Conservation (phyloP, 2,113 vertebrate species). For the Calonectris borealis region DNA sequence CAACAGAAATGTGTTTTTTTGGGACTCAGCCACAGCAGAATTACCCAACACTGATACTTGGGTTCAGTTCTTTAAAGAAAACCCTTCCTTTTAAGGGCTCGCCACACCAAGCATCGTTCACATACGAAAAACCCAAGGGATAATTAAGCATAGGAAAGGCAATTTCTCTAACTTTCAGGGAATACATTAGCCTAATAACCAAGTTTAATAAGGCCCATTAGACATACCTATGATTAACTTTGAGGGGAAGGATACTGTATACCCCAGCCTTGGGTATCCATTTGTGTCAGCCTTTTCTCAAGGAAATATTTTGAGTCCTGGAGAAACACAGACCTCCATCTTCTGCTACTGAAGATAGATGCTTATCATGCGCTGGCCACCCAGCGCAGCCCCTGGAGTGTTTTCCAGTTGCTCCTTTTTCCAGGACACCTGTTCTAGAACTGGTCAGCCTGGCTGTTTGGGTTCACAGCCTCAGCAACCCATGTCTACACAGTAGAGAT, state of each 20-base stretch:
- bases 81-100: neutral
- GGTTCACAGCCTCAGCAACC: neutral
- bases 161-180: neutral
- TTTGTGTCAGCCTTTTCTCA: neutral
- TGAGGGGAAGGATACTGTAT: neutral
- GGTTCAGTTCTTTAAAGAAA: neutral
- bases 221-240: neutral
- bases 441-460: neutral
- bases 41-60: neutral
- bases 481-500: neutral
- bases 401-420: neutral
- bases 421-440: neutral
- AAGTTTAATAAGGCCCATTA: neutral
- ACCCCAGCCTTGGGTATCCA: neutral
- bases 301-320: neutral
- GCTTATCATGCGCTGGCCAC: neutral
- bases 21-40: neutral
- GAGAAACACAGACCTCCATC: neutral
- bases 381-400: neutral
- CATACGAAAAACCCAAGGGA: neutral
- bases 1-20: rapidly evolving
- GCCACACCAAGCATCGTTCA: neutral
- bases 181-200: neutral
- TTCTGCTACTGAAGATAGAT: neutral
- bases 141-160: neutral